Evolutionary conservation across 2,113 vertebrate species (phyloP), one percentile per base, ranked within the genome.

Genomic region (Leptodactylus fuscus): DNA sequence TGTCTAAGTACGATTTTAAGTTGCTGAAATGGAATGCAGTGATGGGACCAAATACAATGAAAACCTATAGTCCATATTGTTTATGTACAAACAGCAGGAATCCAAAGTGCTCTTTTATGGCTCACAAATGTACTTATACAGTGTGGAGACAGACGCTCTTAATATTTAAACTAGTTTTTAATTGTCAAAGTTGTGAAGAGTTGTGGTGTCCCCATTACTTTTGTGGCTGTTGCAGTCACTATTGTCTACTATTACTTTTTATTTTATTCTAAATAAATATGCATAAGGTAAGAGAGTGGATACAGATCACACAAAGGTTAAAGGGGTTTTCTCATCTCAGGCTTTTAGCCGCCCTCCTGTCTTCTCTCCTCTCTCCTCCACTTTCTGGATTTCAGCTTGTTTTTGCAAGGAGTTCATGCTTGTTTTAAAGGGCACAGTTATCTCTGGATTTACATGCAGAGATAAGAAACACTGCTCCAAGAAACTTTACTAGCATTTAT

Each of bases 1-100:
- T 75, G n/a, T 74, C 29, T 48, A 27, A 27, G n/a, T n/a, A n/a
- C n/a, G n/a, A n/a, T 36, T 38, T 78, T 34, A 53, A 78, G 4
- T 24, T 29, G 49, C 34, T 53, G 51, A 11, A 58, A 41, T 41
- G 51, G 32, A 41, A 41, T 49, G 46, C 27, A 32, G 10, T 29
- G 38, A 41, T 41, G 69, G 10, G n/a, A 3, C 36, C 36, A 41
- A 41, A 71, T 71, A 13, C 34, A 75, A 15, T 27, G 41, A 4
- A 41, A 75, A 51, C 24, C 24, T 32, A 76, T 20, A 49, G 44
- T 20, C 70, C 70, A 44, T 73, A 73, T 73, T 44, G 70, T 24
- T 9, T 46, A 22, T n/a, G 3, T n/a, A 15, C 38, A 44, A 38
- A 27, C 70, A 24, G 36, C 36, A 73, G 70, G 38, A 15, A 7